These are phyloP conservation scores for Leptinotarsa peninsularis DNA, from an alignment of 2,888 invertebrate genomes.

Conservation along the genomic window DNA sequence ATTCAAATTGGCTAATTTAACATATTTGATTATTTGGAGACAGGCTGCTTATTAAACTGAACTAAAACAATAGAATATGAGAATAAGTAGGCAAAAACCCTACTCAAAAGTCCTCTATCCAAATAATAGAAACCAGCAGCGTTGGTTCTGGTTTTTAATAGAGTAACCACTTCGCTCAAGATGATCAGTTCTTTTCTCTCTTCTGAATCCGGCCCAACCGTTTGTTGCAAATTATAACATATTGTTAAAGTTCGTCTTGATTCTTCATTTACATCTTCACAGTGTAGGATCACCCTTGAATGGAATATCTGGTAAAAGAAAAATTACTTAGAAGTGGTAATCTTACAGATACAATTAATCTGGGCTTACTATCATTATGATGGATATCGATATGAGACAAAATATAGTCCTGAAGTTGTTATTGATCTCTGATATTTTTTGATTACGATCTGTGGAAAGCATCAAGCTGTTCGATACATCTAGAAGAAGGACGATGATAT, in stretches of 20 bases:
- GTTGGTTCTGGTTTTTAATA: slow-evolving; percentile 39
- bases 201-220: slow-evolving; percentile 40
- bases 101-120: slow-evolving; percentile 36
- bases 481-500: slow-evolving; percentile 34
- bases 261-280: slow-evolving; percentile 44
- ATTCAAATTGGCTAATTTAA: too few species aligned
- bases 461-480: slow-evolving; percentile 38
- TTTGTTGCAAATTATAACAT: slow-evolving; percentile 44
- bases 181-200: slow-evolving; percentile 42
- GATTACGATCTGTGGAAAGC: slow-evolving; percentile 35
- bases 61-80: slow-evolving; percentile 45
- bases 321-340: neutral
- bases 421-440: slow-evolving; percentile 25
- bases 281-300: slow-evolving; percentile 35
- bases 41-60: slow-evolving; percentile 42
- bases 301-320: slow-evolving; percentile 40
- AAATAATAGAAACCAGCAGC: slow-evolving; percentile 43
- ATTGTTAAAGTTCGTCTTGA: slow-evolving; percentile 44
- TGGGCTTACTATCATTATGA: slow-evolving; percentile 38
- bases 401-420: slow-evolving; percentile 36
- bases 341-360: neutral
- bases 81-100: slow-evolving; percentile 41
- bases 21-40: neutral
- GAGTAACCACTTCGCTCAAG: slow-evolving; percentile 41
- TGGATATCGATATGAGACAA: slow-evolving; percentile 30